A percentile compares a stretch with the other conserved stretches of the same genome.
Conservation (phyloP, 2,113 vertebrate species). For the Coptodon rendalli region DNA sequence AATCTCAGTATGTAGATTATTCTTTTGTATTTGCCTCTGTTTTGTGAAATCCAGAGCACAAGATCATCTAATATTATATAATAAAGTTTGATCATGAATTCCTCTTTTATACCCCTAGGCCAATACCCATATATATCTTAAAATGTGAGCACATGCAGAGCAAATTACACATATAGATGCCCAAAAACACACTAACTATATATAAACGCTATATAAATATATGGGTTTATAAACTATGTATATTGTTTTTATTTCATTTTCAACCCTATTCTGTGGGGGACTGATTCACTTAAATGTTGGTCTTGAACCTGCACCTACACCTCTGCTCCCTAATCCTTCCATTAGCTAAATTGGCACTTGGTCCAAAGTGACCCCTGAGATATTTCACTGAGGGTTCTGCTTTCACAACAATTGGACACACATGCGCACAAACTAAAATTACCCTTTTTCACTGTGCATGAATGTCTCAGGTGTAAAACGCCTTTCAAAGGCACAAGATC, state of each 20-base stretch:
- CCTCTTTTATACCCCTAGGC: neutral
- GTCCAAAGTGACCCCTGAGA: constrained; percentile 20
- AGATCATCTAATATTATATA: neutral
- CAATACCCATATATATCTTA: neutral
- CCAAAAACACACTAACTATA: neutral
- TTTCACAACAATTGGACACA: constrained; percentile 17
- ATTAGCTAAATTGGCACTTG: constrained; percentile 61
- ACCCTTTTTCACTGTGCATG: neutral
- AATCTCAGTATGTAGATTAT: neutral
- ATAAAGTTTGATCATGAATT: neutral
- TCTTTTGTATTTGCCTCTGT: neutral
- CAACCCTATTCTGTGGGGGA: neutral
- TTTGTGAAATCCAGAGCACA: neutral
- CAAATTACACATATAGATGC: neutral
- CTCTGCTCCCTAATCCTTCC: constrained; percentile 47
- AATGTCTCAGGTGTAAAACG: constrained; percentile 36
- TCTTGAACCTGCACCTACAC: constrained; percentile 26
- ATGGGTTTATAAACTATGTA: neutral
- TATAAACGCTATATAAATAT: neutral
- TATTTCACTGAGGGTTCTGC: constrained; percentile 5
- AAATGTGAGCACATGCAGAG: neutral
- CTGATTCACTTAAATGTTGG: constrained; percentile 24
- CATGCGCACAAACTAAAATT: neutral
- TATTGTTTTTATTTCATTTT: neutral
- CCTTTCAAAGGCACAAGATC: neutral